Evolutionary conservation across 2,888 invertebrate genomes (phyloP).

Genomic region (Athalia cordata): DNA sequence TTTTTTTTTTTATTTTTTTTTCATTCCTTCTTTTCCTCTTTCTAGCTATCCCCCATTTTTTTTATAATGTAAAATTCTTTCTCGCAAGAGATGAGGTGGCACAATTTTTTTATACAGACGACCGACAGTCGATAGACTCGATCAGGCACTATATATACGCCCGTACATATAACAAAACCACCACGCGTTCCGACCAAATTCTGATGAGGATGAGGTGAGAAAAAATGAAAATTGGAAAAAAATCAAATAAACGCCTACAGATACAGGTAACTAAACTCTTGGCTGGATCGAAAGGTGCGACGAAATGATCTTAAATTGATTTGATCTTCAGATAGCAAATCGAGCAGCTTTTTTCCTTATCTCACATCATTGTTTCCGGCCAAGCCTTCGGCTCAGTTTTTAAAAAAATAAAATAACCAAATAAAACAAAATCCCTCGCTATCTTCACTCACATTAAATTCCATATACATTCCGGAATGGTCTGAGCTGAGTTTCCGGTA

Average conservation of each 20-base stretch:
- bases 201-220: conserved; percentile 22
- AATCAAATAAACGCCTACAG: not conserved
- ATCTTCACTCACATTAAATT: not conserved
- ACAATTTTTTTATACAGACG: conserved; percentile 43
- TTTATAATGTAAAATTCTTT: conserved; percentile 40
- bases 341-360: conserved; percentile 56
- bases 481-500: too few species aligned
- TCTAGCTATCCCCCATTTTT: not conserved
- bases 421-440: conserved; percentile 19
- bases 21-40: conserved; percentile 18
- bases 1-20: not conserved
- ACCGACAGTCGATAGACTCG: conserved; percentile 43
- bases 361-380: conserved; percentile 66
- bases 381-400: conserved; percentile 51
- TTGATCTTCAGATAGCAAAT: conserved; percentile 63
- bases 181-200: conserved; percentile 1
- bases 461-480: not conserved
- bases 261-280: not conserved
- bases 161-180: not conserved
- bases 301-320: conserved; percentile 61
- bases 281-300: conserved; percentile 23
- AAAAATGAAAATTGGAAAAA: conserved; percentile 2
- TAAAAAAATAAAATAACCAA: not conserved
- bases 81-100: conserved; percentile 43
- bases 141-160: conserved; percentile 17